Base-by-base conservation (phyloP, 2,888 invertebrate species). In the Eupithecia abbreviata region DNA sequence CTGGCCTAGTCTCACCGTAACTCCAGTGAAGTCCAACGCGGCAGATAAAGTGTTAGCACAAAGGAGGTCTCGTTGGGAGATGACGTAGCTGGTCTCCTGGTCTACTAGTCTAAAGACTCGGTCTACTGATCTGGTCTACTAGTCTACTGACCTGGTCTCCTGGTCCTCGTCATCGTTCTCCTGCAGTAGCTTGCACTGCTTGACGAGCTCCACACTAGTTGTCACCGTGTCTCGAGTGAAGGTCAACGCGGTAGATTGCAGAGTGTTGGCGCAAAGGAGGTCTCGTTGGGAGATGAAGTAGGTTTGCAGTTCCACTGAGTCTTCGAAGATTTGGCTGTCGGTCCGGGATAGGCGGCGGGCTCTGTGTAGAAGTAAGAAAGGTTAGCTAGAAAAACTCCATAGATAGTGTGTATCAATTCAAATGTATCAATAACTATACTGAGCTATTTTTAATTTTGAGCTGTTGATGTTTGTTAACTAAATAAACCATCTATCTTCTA, bases 271-370 rank as follows among this genome's bases (percentile, higher is more conserved):
- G 87, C 99, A 99, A 2, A 98, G 91, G 82, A 96, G 94, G 84
- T 95, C 95, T 0, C 98, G 95, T 80, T 97, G 97, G 43, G 96
- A 96, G 67, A 99, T 97, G 91, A 98, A 99, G 92, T 97, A 98
- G 13, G 97, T 96, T 90, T 99, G 99, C 72, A 99, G 95, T 86
- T 99, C 99, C 49, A 98, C 96, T 0, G 99, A 97, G 91, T 99
- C 99, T 88, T 99, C 99, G 93, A 99, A 99, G 69, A 98, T 97
- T 89, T 98, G 98, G 4, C 99, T 99, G 93, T 99, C 99, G 0
- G 98, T 97, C 15, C 98, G 96, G 0, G 98, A 98, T 0, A 98
- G 94, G 78, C 97, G 97, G 3, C 99, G 96, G 0, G 99, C 99
- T 84, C 98, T 95, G 86, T n/a, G 45, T 3, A 6, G 72, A 81